Evolutionary conservation across 2,888 invertebrate species (phyloP), one percentile per base, ranked within the genome.

Genomic region (Pandemis corylana): DNA sequence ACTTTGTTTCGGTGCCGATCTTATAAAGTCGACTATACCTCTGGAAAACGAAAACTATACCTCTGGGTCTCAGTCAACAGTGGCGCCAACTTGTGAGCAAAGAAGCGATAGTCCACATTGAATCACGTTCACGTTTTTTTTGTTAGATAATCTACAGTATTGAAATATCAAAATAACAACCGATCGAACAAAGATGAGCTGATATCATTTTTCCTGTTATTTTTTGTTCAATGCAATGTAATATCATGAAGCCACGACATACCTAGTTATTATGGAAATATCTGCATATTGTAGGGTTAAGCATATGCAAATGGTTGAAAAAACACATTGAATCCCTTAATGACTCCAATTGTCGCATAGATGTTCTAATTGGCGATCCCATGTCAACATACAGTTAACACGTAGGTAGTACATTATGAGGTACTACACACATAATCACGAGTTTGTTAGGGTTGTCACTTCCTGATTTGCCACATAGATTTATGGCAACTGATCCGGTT

Each of bases 301-400:
- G 28, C 10, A 41, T 68, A 68, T 69, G 64, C 73, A 69, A 69
- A 73, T 64, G 0, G 5, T 15, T 65, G 1, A 15, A 68, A 69
- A 66, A 69, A 73, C 53, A 49, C 41, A 46, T 46, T 36, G 59
- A 65, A 69, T 68, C 42, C 28, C 51, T 13, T 64, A 28, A 73
- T 65, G 28, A 9, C 41, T 53, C 13, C 65, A 15, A 74, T 74
- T 74, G 69, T 70, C 65, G 62, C 72, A 72, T 63, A 5, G 46
- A 13, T 28, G 5, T 71, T 44, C 20, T 69, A 69, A 69, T 69
- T 69, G n/a, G 12, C 5, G 59, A 13, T 13, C 20, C 20, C 44
- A 44, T 44, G 64, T 41, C 70, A 15, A 63, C 53, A 28, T 44
- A 28, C 28, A 59, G 7, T 53, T n/a, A n/a, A 12, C 13, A 12